A percentile compares a stretch with the other conserved stretches of the same genome.
These are phyloP conservation scores for Drosophila dunni DNA, from an alignment of 1,140 invertebrate genomes.

Conservation along the genomic window DNA sequence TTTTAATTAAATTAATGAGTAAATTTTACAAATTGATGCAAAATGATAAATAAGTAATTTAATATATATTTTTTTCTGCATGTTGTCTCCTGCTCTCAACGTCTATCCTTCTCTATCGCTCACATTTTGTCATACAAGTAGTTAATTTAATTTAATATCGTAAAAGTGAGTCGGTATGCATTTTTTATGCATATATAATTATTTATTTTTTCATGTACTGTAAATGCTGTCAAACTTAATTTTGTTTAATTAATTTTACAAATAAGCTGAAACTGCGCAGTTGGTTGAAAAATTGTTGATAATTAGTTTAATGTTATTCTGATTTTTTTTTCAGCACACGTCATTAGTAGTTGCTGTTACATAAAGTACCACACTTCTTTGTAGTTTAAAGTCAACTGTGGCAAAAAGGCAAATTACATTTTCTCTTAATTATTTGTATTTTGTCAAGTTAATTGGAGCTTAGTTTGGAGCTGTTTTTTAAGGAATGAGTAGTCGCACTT, in stretches of 20 bases:
- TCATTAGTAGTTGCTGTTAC: too few species aligned
- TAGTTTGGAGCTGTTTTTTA: background rate
- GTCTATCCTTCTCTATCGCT: conserved; percentile 12
- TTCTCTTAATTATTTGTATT: too few species aligned
- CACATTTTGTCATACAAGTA: conserved; percentile 25
- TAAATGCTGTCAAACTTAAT: conserved; percentile 76
- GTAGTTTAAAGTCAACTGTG: too few species aligned
- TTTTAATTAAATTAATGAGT: conserved; percentile 84
- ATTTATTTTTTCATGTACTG: conserved; percentile 44
- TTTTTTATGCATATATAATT: conserved; percentile 35
- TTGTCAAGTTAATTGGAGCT: too few species aligned
- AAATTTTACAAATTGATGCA: conserved; percentile 83
- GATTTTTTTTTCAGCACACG: conserved; percentile 8
- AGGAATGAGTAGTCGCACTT: conserved; percentile 26
- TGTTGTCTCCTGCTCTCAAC: background rate
- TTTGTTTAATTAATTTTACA: conserved; percentile 74
- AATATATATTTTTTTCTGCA: conserved; percentile 61
- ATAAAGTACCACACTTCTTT: too few species aligned
- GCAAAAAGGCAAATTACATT: too few species aligned
- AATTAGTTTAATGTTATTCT: conserved; percentile 47
- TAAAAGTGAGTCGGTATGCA: conserved; percentile 42
- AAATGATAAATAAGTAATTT: conserved; percentile 83
- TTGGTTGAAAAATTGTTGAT: conserved; percentile 23
- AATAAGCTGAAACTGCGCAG: conserved; percentile 24
- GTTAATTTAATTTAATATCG: conserved; percentile 80